Conservation (phyloP, 64 coral and sea anemone genomes). For the Montipora sp. region DNA sequence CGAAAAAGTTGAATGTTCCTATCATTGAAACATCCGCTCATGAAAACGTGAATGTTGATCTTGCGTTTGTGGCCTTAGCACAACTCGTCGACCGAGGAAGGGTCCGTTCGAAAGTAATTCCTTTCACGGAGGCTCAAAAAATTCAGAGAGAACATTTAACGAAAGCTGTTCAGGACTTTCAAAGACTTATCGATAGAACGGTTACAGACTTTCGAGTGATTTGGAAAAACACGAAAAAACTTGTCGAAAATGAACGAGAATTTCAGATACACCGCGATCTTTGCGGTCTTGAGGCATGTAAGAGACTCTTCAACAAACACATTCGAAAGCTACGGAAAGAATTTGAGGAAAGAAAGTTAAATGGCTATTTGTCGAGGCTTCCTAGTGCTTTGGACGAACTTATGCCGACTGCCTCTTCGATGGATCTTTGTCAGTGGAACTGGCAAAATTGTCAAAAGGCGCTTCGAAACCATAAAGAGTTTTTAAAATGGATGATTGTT, state of each 20-base stretch:
- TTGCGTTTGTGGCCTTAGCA: conserved; percentile 82
- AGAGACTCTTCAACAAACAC: conserved; percentile 91
- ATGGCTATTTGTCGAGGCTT: conserved; percentile 89
- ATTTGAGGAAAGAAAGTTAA: conserved; percentile 83
- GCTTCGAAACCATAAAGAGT: conserved; percentile 90
- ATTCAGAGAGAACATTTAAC: conserved; percentile 83
- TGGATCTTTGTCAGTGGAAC: conserved; percentile 87
- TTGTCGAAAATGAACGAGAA: conserved; percentile 80
- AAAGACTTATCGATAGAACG: conserved; percentile 88
- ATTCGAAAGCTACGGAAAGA: conserved; percentile 85
- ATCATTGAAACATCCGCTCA: conserved; percentile 89
- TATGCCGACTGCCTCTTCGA: conserved; percentile 72
- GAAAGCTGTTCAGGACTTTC: conserved; percentile 86
- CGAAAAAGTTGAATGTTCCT: conserved; percentile 91
- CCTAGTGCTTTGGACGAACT: conserved; percentile 94
- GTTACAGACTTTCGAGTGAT: conserved; percentile 88
- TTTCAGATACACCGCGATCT: conserved; percentile 79
- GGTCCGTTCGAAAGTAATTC: conserved; percentile 88
- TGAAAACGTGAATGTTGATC: conserved; percentile 94
- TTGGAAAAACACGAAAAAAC: conserved; percentile 94
- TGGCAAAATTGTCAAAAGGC: conserved; percentile 93
- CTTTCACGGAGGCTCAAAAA: conserved; percentile 89
- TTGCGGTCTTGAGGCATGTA: conserved; percentile 84
- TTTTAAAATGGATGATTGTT: conserved; percentile 94
- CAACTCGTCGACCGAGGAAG: conserved; percentile 89